These are phyloP conservation scores for Martes martes DNA, from an alignment of 2,113 vertebrate genomes.

Conservation along the genomic window DNA sequence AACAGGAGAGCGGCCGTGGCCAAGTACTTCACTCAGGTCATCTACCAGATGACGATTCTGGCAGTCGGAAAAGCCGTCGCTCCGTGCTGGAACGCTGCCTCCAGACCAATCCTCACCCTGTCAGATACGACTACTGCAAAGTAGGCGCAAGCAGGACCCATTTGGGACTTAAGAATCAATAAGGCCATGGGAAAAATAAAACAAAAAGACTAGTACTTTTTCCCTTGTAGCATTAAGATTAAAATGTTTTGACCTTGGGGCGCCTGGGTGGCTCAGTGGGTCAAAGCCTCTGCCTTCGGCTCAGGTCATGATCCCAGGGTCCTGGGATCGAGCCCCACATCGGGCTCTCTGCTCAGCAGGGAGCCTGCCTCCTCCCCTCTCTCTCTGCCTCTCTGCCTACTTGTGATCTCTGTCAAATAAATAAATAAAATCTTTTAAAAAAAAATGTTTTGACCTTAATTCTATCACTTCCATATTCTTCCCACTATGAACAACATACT, in stretches of 20 bases:
- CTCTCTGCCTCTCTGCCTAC: too few species aligned
- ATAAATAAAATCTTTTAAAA: too few species aligned
- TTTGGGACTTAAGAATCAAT: neutral
- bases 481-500: neutral
- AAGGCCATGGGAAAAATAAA: neutral
- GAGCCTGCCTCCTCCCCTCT: too few species aligned
- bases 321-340: too few species aligned
- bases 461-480: neutral
- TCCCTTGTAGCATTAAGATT: neutral
- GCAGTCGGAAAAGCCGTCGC: neutral
- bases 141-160: neutral
- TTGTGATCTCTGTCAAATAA: too few species aligned
- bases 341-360: too few species aligned
- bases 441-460: neutral
- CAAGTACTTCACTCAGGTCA: neutral
- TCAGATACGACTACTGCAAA: neutral
- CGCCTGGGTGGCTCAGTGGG: too few species aligned
- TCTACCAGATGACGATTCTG: neutral
- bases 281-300: too few species aligned
- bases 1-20: neutral
- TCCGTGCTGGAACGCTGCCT: neutral
- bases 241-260: neutral
- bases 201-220: neutral
- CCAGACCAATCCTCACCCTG: neutral
- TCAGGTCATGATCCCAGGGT: too few species aligned